Base-by-base conservation (phyloP, 2,113 vertebrate genomes). In the Zosterops japonicus region DNA sequence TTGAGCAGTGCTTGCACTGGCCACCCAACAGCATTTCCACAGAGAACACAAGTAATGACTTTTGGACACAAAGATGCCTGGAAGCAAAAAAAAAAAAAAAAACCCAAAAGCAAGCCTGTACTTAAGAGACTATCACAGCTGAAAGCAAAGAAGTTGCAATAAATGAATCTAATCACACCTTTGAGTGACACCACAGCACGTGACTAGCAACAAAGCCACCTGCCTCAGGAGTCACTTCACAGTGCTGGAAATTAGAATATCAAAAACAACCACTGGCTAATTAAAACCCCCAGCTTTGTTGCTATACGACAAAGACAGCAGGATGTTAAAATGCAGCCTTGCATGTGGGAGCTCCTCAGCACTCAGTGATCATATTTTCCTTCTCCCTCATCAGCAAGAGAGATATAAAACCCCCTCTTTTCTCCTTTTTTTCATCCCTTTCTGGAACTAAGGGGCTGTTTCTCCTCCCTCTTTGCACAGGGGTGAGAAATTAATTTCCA, bases 121-220 rank as follows among this genome's bases (percentile, higher is more conserved):
- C 79, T 87, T 89, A 91, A 89, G 59, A 65, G 83, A 75, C 55
- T 83, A 83, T 67, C 87, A 61, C 75, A 94, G 70, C 29, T 3
- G 3, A 93, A 94, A 72, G 63, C 71, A 67, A 52, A 93, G 80
- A 33, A 75, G 57, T 49, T 74, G 47, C 83, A 71, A 84, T 52
- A 78, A 76, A 95, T 69, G 21, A 90, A 82, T 81, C 68, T 78
- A 64, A 94, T 95, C 50, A 69, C 81, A 85, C 63, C 84, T 87
- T 72, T 53, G 93, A 77, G 67, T 3, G 7, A 46, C 35, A 49
- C 36, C 77, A 74, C 11, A 4, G 14, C 90, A 70, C 5, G 0
- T 4, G 44, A 83, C 59, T 42, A 60, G n/a, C 59, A 93, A 95
- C 61, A 86, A 82, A 71, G 71, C 76, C 69, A 64, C 81, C 76